Percentiles rank a stretch among this genome's conserved stretches.
Evolutionary conservation across 2,797 vertebrate genomes (phyloP).

Genomic region (Argyrosomus regius): DNA sequence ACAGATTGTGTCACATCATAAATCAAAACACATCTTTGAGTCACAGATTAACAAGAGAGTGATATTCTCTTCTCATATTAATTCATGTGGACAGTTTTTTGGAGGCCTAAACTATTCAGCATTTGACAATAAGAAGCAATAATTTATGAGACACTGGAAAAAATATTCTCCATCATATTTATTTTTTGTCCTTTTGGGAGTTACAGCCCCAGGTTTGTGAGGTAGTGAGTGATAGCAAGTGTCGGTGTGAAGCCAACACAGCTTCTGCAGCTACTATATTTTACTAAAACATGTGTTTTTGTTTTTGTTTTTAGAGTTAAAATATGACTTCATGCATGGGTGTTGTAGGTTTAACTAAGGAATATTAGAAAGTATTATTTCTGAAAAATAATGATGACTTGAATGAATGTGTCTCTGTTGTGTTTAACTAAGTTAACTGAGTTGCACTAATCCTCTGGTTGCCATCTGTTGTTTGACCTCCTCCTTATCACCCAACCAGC

Average conservation of each 20-base stretch:
- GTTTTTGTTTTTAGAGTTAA: not conserved
- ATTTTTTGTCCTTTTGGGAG: not conserved
- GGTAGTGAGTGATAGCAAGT: not conserved
- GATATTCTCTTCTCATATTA: not conserved
- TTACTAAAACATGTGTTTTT: no score
- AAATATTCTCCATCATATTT: not conserved
- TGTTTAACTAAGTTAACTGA: constrained; percentile 71
- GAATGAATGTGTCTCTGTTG: constrained; percentile 23
- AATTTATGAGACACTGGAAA: not conserved
- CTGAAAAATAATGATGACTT: not conserved
- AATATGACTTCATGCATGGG: not conserved
- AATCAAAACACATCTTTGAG: no score
- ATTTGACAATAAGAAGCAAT: not conserved
- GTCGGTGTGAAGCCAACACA: not conserved
- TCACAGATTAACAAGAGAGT: not conserved
- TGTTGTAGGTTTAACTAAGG: not conserved
- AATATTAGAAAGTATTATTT: not conserved
- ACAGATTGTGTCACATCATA: no score
- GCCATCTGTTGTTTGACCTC: constrained; percentile 82
- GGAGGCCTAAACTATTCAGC: not conserved
- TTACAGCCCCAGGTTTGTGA: not conserved
- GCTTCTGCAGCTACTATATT: not conserved
- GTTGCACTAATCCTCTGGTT: constrained; percentile 68
- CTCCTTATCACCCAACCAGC: constrained; percentile 65
- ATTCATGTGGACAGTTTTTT: no score